Evolutionary conservation across 2,113 vertebrate species (phyloP), one percentile per base, ranked within the genome.

Genomic region (Haemorhous mexicanus): DNA sequence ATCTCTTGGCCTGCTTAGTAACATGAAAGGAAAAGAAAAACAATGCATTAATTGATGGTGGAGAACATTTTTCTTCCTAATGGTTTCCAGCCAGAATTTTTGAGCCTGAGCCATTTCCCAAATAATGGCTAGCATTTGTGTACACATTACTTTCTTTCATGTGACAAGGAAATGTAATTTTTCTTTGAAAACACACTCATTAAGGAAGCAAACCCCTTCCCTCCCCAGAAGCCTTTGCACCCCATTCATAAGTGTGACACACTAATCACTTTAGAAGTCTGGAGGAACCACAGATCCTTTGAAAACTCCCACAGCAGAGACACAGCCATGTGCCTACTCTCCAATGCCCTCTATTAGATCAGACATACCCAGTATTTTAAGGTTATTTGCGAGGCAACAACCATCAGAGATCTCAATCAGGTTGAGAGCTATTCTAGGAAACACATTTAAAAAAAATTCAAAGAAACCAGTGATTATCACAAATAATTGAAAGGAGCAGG

Each of bases 11-110:
- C 88, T 94, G 95, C 82, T 94, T 90, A 88, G 88, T 77, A 91
- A 97, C 94, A 96, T 97, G 79, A 96, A 96, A 97, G 93, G 89
- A 82, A 64, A 92, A 95, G 92, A 96, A 95, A 96, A 95, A 96
- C 95, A 96, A 95, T 92, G 86, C 89, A 96, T 95, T 96, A 96
- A 96, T 96, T 97, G 95, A 97, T 90, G 74, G 64, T 39, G 44
- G 61, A 91, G 90, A 91, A 90, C 39, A 32, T 84, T 94, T 95
- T 95, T 95, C 91, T 93, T 95, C 78, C 92, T 97, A 95, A 97
- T 97, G 93, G 76, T 94, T 97, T 96, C 96, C 95, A 97, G 97
- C 68, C 89, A 95, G 91, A 78, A 90, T 91, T 95, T 97, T 93
- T 95, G 95, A 95, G 88, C 72, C 87, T 5, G 18, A 95, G 96